These are phyloP conservation scores for Heliconius ethilla DNA, from an alignment of 2,888 invertebrate species.

Conservation along the genomic window DNA sequence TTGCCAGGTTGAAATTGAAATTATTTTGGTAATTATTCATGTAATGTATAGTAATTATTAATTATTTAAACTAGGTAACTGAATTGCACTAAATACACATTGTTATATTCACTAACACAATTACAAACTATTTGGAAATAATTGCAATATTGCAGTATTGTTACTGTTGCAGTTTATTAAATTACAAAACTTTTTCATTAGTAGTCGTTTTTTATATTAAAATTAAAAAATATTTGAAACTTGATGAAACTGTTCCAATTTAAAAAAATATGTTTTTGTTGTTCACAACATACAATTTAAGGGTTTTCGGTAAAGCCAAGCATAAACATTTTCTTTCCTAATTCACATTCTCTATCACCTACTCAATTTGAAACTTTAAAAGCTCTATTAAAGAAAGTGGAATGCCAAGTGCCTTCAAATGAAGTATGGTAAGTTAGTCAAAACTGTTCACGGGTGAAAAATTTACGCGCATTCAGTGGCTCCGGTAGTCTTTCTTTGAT, in stretches of 20 bases:
- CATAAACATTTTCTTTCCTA: neutral
- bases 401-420: neutral
- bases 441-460: neutral
- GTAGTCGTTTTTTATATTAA: neutral
- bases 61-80: neutral
- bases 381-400: neutral
- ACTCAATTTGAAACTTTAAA: neutral
- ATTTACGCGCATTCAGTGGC: neutral
- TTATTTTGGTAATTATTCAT: too few species aligned
- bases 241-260: neutral
- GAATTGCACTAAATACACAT: conserved; percentile 15
- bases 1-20: too few species aligned
- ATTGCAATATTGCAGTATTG: neutral
- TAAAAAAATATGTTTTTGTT: neutral
- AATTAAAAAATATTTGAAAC: neutral
- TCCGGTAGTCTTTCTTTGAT: neutral
- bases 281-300: neutral
- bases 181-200: conserved; percentile 10
- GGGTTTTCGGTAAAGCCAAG: neutral
- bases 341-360: neutral
- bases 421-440: neutral
- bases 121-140: conserved; percentile 8
- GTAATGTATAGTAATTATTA: too few species aligned
- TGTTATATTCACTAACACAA: conserved; percentile 13
- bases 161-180: neutral